phyloP scores from a whole-genome alignment of 2,113 vertebrate genomes.

The zebrafish (Danio rerio) region GRCz12tu NC_133183.1:52377501-52378000 shows the following conservation, averaged over 20 bases:
- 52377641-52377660: conserved; percentile 12
- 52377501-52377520: background rate
- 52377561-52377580: background rate
- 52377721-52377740: conserved; percentile 95
- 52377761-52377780: conserved; percentile 81
- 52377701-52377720: conserved; percentile 95
- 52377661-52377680: conserved; percentile 72
- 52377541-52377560: conserved; percentile 10
- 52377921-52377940: too few relatives aligned
- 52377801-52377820: conserved; percentile 25
- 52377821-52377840: background rate
- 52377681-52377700: conserved; percentile 97
- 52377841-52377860: background rate
- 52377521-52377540: background rate
- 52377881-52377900: background rate
- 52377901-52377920: too few relatives aligned
- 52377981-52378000: background rate
- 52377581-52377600: conserved; percentile 19
- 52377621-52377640: conserved; percentile 31
- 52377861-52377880: background rate
- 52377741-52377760: conserved; percentile 77
- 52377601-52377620: conserved; percentile 16
- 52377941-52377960: too few relatives aligned
- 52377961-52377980: too few relatives aligned
- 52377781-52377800: conserved; percentile 75